phyloP scores from a whole-genome alignment of 2,797 vertebrate genomes.

The Neoniphon sammara region DNA sequence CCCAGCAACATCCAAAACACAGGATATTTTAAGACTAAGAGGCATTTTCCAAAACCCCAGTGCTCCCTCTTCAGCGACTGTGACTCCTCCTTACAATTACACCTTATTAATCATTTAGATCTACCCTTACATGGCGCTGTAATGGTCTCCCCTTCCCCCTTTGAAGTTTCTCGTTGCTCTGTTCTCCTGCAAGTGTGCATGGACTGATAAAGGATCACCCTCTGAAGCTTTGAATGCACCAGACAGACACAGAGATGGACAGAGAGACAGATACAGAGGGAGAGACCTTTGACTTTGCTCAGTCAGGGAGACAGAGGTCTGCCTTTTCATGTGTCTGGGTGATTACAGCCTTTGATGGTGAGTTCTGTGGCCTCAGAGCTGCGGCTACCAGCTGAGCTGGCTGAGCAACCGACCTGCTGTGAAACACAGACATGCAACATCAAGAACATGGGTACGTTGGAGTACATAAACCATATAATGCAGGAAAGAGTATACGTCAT shows the following conservation, averaged over 20 bases:
- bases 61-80: slow-evolving; percentile 29
- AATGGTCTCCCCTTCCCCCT: slow-evolving; percentile 28
- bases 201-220: slow-evolving; percentile 10
- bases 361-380: slow-evolving; percentile 56
- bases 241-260: slow-evolving; percentile 29
- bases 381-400: slow-evolving; percentile 36
- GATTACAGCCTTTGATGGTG: slow-evolving; percentile 66
- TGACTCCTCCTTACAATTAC: slow-evolving; percentile 54
- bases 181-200: not conserved
- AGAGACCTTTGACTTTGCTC: slow-evolving; percentile 57
- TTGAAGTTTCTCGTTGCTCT: slow-evolving; percentile 3
- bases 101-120: slow-evolving; percentile 67
- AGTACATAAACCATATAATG: not conserved
- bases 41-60: slow-evolving; percentile 12
- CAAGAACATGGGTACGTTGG: slow-evolving; percentile 3
- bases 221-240: slow-evolving; percentile 25
- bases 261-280: slow-evolving; percentile 32
- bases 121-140: slow-evolving; percentile 41
- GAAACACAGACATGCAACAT: slow-evolving; percentile 13
- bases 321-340: slow-evolving; percentile 62
- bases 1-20: slow-evolving; percentile 7
- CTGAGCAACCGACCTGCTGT: slow-evolving; percentile 35
- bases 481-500: too few relatives aligned
- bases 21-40: slow-evolving; percentile 15
- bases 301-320: slow-evolving; percentile 57